Evolutionary conservation across 1,140 invertebrate genomes (phyloP).

Genomic region (Amyelois transitella): DNA sequence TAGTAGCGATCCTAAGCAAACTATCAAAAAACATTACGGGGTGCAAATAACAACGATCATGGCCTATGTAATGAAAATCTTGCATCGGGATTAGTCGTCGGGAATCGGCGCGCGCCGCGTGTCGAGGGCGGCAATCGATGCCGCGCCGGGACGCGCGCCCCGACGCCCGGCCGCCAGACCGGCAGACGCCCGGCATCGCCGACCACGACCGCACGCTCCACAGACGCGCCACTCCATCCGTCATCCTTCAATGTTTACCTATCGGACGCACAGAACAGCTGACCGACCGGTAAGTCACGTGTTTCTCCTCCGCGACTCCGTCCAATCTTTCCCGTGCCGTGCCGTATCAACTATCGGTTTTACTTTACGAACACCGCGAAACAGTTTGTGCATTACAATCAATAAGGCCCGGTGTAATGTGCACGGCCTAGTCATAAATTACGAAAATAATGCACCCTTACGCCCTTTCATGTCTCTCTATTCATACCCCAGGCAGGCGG

Average conservation of each 20-base stretch:
- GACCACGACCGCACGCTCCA: slow-evolving; percentile 57
- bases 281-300: slow-evolving; percentile 71
- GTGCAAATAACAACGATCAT: slow-evolving; percentile 72
- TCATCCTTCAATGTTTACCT: slow-evolving; percentile 65
- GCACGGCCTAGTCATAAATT: slow-evolving; percentile 45
- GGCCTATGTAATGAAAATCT: slow-evolving; percentile 69
- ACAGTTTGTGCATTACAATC: slow-evolving; percentile 36
- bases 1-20: slow-evolving; percentile 43
- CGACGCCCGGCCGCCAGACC: slow-evolving; percentile 49
- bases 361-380: slow-evolving; percentile 17
- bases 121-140: slow-evolving; percentile 65
- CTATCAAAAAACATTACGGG: slow-evolving; percentile 72
- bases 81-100: slow-evolving; percentile 60
- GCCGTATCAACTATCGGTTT: slow-evolving; percentile 3
- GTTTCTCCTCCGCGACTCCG: slow-evolving; percentile 20
- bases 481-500: slow-evolving; percentile 40
- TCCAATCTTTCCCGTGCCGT: slow-evolving; percentile 3
- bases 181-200: slow-evolving; percentile 68
- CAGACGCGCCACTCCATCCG: slow-evolving; percentile 38
- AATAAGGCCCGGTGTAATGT: slow-evolving; percentile 42
- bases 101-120: slow-evolving; percentile 57
- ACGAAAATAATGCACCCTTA: slow-evolving; percentile 63
- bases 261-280: slow-evolving; percentile 62
- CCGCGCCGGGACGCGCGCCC: slow-evolving; percentile 51
- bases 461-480: slow-evolving; percentile 50